A percentile compares a stretch with the other conserved stretches of the same genome.
phyloP scores from a whole-genome alignment of 1,140 invertebrate genomes.

The Drosophila mauritiana region DNA sequence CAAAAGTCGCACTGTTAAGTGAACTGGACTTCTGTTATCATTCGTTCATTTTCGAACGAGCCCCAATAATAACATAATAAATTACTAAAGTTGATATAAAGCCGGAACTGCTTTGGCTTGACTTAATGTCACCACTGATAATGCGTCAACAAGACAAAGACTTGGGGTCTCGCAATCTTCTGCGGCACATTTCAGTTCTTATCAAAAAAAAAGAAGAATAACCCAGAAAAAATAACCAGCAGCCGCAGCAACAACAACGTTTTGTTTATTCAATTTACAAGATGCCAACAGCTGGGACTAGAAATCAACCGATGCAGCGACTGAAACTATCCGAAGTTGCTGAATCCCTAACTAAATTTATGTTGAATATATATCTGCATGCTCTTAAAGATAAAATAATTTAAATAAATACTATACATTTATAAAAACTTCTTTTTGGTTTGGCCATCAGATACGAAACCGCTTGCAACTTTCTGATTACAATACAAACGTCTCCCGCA shows the following conservation, averaged over 20 bases:
- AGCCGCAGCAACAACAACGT: slow-evolving; percentile 23
- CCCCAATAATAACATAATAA: slow-evolving; percentile 30
- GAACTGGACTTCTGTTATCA: slow-evolving; percentile 28
- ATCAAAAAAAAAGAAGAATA: slow-evolving; percentile 42
- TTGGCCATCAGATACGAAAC: too few relatives aligned
- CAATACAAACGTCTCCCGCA: neutral
- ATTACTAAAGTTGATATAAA: slow-evolving; percentile 21
- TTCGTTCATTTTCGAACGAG: slow-evolving; percentile 22
- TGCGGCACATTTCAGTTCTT: slow-evolving; percentile 48
- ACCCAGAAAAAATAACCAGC: slow-evolving; percentile 16
- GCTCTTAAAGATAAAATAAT: neutral
- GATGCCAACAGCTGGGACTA: slow-evolving; percentile 59
- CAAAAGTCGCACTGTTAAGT: slow-evolving; percentile 40
- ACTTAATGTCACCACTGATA: slow-evolving; percentile 48
- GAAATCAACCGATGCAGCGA: slow-evolving; percentile 1
- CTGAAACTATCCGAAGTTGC: neutral
- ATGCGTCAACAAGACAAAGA: slow-evolving; percentile 32
- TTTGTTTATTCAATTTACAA: slow-evolving; percentile 65
- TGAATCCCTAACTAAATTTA: neutral
- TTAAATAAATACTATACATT: neutral
- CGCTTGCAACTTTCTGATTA: neutral
- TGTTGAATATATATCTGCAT: too few relatives aligned
- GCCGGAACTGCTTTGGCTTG: slow-evolving; percentile 35
- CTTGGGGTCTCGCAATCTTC: slow-evolving; percentile 48
- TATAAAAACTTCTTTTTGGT: too few relatives aligned